phyloP scores from a whole-genome alignment of 2,113 vertebrate species.

The Nothocercus julius region DNA sequence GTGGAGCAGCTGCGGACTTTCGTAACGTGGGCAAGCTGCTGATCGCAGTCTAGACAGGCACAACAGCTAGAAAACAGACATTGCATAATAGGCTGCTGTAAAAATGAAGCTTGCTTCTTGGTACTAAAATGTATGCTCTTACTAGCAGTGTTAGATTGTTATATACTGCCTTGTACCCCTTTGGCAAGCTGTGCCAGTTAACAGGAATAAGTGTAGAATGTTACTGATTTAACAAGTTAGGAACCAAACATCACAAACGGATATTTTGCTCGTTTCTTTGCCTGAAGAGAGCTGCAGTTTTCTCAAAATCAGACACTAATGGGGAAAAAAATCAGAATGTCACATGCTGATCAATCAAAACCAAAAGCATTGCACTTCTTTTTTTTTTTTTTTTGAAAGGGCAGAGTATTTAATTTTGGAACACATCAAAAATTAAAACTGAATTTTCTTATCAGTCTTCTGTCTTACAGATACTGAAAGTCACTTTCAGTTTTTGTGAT shows the following conservation, averaged over 20 bases:
- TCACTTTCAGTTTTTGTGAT: neutral
- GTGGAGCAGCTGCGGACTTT: constrained; percentile 72
- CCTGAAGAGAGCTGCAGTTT: neutral
- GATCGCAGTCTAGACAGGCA: constrained; percentile 51
- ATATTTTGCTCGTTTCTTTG: neutral
- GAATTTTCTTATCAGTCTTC: neutral
- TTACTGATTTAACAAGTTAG: neutral
- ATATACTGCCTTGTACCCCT: neutral
- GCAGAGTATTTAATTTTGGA: neutral
- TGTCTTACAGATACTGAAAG: neutral
- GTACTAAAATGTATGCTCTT: neutral
- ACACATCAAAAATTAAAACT: neutral
- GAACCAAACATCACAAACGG: neutral
- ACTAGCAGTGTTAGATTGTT: constrained; percentile 27
- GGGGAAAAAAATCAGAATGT: neutral
- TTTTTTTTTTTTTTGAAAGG: neutral
- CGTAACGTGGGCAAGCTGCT: constrained; percentile 56
- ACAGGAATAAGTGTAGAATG: neutral
- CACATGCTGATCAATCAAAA: neutral
- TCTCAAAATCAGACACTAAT: neutral
- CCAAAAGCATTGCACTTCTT: neutral
- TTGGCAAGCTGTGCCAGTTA: neutral
- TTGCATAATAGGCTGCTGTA: constrained; percentile 26
- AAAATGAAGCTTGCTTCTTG: neutral
- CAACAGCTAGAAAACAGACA: constrained; percentile 48